These are phyloP conservation scores for Drosophila niveifrons DNA, from an alignment of 2,888 invertebrate species.

Conservation along the genomic window DNA sequence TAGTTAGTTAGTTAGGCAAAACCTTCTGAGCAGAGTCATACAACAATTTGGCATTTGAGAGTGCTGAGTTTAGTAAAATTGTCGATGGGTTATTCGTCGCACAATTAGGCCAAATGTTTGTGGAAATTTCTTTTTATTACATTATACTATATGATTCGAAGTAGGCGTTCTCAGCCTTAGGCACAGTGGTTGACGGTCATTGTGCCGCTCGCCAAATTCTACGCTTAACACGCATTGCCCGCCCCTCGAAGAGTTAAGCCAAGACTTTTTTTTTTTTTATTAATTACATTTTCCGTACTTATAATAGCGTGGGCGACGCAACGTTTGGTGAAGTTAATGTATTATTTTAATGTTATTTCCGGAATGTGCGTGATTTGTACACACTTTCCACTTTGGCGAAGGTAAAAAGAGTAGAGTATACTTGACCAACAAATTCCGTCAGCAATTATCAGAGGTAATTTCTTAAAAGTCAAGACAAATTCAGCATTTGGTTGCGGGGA, in stretches of 20 bases:
- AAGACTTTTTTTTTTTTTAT: constrained; percentile 29
- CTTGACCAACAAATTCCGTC: not conserved
- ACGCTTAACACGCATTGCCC: not conserved
- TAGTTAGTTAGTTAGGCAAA: constrained; percentile 10
- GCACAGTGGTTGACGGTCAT: constrained; percentile 27
- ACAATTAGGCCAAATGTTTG: constrained; percentile 77
- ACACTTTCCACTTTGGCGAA: constrained; percentile 11
- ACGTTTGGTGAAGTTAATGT: constrained; percentile 77
- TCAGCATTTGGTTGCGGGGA: not conserved
- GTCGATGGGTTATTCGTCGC: constrained; percentile 32
- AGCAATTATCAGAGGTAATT: not conserved
- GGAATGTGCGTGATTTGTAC: constrained; percentile 70
- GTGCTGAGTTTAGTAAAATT: constrained; percentile 18
- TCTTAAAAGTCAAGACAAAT: not conserved
- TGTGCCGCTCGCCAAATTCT: constrained; percentile 8
- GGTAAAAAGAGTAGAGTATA: constrained; percentile 9
- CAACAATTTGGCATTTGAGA: constrained; percentile 31
- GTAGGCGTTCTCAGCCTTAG: constrained; percentile 13
- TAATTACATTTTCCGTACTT: constrained; percentile 51
- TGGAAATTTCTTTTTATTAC: constrained; percentile 77
- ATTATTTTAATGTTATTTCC: constrained; percentile 77
- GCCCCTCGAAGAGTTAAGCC: not conserved
- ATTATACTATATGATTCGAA: constrained; percentile 54
- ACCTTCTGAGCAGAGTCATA: constrained; percentile 10
- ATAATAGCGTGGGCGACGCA: constrained; percentile 57